Evolutionary conservation across 2,888 invertebrate species (phyloP).

Genomic region (Xylota sylvarum): DNA sequence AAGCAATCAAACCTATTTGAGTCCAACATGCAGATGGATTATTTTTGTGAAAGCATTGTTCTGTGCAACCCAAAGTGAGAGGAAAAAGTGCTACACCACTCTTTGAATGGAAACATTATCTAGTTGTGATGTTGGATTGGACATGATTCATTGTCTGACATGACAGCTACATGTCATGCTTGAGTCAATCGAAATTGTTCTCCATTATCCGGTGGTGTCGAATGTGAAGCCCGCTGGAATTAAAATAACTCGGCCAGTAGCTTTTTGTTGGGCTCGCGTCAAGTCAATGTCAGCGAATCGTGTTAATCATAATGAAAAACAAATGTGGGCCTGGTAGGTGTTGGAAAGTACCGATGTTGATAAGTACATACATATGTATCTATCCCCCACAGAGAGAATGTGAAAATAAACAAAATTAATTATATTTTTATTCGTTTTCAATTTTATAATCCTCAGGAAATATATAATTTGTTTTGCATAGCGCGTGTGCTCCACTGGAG

Average conservation of each 20-base stretch:
- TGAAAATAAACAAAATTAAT: constrained; percentile 27
- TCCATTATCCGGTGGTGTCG: constrained; percentile 55
- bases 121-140: neutral
- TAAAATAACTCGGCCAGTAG: constrained; percentile 79
- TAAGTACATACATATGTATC: neutral
- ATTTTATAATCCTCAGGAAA: constrained; percentile 36
- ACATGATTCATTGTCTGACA: constrained; percentile 28
- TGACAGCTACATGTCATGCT: constrained; percentile 65
- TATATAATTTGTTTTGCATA: constrained; percentile 60
- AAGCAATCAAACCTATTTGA: constrained; percentile 18
- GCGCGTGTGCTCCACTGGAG: neutral
- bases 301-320: constrained; percentile 26
- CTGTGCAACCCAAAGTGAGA: neutral
- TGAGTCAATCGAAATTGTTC: constrained; percentile 55
- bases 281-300: constrained; percentile 50
- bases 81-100: constrained; percentile 2
- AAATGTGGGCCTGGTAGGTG: neutral
- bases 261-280: constrained; percentile 35
- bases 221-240: constrained; percentile 59
- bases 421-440: constrained; percentile 40
- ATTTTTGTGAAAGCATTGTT: constrained; percentile 12
- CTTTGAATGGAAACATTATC: constrained; percentile 23
- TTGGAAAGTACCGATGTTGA: neutral
- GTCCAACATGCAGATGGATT: constrained; percentile 34
- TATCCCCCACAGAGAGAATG: neutral